These are phyloP conservation scores for Struthidea cinerea DNA, from an alignment of 2,113 vertebrate genomes.

Conservation along the genomic window DNA sequence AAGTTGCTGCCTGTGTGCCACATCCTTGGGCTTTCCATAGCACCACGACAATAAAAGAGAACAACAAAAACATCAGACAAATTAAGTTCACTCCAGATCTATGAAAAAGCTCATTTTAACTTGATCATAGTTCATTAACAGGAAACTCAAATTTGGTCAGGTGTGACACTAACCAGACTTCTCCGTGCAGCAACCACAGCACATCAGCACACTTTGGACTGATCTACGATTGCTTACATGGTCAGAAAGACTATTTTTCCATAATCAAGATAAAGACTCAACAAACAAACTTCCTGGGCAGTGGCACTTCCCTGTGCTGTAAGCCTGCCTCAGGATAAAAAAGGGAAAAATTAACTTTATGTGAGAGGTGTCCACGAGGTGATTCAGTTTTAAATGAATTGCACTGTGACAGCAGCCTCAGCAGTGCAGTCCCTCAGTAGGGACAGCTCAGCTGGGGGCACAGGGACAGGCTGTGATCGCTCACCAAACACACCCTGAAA, in stretches of 20 bases:
- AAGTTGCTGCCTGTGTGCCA: neutral
- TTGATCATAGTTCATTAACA: neutral
- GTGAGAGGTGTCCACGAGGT: neutral
- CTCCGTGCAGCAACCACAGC: neutral
- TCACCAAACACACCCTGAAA: neutral
- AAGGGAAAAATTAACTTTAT: neutral
- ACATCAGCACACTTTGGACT: neutral
- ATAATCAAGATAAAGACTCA: neutral
- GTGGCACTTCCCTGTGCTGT: neutral
- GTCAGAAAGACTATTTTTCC: neutral
- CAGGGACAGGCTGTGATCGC: neutral
- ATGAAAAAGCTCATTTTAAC: neutral
- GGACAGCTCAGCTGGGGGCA: neutral
- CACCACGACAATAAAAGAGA: fast-evolving
- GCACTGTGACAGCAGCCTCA: neutral
- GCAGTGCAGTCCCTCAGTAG: neutral
- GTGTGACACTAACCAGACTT: neutral
- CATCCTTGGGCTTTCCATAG: neutral
- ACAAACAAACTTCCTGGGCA: neutral
- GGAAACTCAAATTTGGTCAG: neutral
- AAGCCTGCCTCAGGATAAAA: neutral
- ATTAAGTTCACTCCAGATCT: neutral
- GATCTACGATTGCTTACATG: neutral
- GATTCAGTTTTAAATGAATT: neutral
- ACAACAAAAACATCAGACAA: neutral